Conservation (phyloP, 2,113 vertebrate genomes). For the Struthio camelus region DNA sequence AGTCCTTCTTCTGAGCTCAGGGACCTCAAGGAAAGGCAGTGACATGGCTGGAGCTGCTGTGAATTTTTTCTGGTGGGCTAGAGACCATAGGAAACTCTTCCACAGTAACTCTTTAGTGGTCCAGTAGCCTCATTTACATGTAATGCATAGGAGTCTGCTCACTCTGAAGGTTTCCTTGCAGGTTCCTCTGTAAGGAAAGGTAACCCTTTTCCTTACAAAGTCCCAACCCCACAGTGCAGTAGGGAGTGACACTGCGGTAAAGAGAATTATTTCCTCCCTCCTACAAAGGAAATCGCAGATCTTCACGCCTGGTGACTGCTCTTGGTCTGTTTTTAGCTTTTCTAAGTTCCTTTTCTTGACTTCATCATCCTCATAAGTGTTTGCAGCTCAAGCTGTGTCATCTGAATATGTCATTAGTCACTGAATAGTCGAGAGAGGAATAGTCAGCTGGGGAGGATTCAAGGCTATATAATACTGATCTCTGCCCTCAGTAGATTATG, state of each 20-base stretch:
- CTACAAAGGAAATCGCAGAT: not conserved
- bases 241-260: not conserved
- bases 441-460: slow-evolving; percentile 62
- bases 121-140: not conserved
- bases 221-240: not conserved
- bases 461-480: slow-evolving; percentile 54
- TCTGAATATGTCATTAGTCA: slow-evolving; percentile 71
- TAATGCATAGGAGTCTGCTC: not conserved
- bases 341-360: slow-evolving; percentile 56
- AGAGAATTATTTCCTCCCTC: not conserved
- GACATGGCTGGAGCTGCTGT: not conserved
- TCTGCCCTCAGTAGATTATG: slow-evolving; percentile 60
- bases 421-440: slow-evolving; percentile 53
- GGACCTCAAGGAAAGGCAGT: not conserved
- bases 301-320: not conserved
- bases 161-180: not conserved
- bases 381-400: slow-evolving; percentile 68
- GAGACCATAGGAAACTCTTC: not conserved
- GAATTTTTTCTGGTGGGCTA: not conserved
- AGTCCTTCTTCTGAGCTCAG: not conserved
- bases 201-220: not conserved
- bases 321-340: slow-evolving; percentile 36
- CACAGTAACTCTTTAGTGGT: not conserved
- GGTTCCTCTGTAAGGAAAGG: too few species aligned
- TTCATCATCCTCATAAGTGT: slow-evolving; percentile 48